Conservation (phyloP, 2,888 invertebrate species). For the Troilus luridus region DNA sequence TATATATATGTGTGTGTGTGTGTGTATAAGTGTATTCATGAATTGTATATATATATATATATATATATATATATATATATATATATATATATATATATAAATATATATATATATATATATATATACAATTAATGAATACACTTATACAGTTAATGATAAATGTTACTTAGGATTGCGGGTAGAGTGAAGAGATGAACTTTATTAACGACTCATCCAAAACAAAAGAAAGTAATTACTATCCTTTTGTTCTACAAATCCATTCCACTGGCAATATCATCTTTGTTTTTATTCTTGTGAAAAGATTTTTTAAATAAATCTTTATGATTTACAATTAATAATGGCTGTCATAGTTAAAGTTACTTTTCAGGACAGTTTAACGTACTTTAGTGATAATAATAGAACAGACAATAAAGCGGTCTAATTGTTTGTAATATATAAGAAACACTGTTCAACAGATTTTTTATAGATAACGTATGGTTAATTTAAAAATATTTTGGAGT, state of each 20-base stretch:
- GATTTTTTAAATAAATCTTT: background rate
- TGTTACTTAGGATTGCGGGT: background rate
- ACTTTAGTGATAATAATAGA: no score
- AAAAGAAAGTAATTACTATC: background rate
- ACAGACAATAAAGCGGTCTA: no score
- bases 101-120: conserved; percentile 40
- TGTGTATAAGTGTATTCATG: no score
- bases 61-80: conserved; percentile 50
- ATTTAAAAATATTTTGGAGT: no score
- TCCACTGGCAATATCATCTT: background rate
- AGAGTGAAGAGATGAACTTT: background rate
- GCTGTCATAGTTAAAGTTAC: background rate
- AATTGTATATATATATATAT: conserved; percentile 49
- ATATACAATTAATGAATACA: conserved; percentile 10
- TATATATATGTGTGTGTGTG: no score
- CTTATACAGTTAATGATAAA: background rate
- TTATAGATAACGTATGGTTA: no score
- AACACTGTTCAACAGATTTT: no score
- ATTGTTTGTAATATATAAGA: no score
- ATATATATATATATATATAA: no score
- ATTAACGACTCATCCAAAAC: background rate
- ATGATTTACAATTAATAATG: background rate
- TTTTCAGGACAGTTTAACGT: background rate
- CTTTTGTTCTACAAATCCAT: background rate
- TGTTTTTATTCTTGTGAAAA: background rate